phyloP scores from a whole-genome alignment of 2,888 invertebrate species.

The Papilio elwesi region DNA sequence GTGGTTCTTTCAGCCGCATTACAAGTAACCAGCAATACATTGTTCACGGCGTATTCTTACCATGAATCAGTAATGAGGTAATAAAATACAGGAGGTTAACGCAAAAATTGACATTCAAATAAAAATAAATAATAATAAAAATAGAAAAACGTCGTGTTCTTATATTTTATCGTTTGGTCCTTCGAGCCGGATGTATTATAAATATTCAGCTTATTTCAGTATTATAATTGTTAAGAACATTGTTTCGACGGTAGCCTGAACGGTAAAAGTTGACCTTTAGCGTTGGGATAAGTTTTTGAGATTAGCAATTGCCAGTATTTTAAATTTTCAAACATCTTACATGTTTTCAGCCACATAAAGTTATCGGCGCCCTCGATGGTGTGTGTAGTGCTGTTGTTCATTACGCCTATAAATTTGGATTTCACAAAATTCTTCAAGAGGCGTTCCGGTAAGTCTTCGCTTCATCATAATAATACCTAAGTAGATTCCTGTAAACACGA shows the following conservation, averaged over 20 bases:
- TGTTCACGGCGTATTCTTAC: slow-evolving; percentile 53
- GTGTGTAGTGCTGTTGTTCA: slow-evolving; percentile 58
- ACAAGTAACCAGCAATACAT: slow-evolving; percentile 44
- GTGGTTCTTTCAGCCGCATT: slow-evolving; percentile 9
- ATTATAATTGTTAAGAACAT: too few relatives aligned
- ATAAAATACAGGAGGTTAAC: background rate
- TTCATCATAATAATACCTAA: too few relatives aligned
- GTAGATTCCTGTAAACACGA: too few relatives aligned
- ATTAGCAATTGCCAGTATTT: too few relatives aligned
- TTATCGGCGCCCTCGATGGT: slow-evolving; percentile 58
- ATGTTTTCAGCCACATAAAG: slow-evolving; percentile 55
- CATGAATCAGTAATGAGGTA: slow-evolving; percentile 30
- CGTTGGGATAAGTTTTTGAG: too few relatives aligned
- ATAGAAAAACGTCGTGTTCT: too few relatives aligned
- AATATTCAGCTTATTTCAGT: too few relatives aligned
- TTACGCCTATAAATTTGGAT: slow-evolving; percentile 58
- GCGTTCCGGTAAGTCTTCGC: slow-evolving; percentile 49
- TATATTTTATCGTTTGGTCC: too few relatives aligned
- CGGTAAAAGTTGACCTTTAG: too few relatives aligned
- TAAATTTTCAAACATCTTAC: too few relatives aligned
- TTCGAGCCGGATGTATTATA: too few relatives aligned
- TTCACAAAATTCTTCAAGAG: slow-evolving; percentile 59
- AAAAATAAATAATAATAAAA: background rate
- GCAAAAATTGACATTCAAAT: background rate
- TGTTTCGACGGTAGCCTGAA: too few relatives aligned